Conservation (phyloP, 1,140 invertebrate genomes). For the Trichomalopsis sarcophagae region DNA sequence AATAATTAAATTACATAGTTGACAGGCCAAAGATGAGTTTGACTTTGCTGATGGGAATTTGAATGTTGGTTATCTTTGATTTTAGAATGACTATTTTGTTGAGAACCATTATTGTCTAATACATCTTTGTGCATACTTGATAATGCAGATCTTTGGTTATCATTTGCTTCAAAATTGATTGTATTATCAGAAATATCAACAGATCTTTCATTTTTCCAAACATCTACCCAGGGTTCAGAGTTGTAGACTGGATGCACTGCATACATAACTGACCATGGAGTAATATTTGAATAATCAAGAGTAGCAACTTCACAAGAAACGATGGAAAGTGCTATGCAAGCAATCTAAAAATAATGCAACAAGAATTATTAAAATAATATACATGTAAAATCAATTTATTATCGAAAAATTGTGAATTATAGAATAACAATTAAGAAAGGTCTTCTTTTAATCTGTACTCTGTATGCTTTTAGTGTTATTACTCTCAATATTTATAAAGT, state of each 20-base stretch:
- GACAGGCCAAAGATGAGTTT: neutral
- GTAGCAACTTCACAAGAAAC: conserved; percentile 43
- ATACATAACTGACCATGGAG: conserved; percentile 53
- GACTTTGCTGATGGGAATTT: neutral
- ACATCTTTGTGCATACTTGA: conserved; percentile 21
- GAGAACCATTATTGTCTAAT: conserved; percentile 32
- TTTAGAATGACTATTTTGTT: conserved; percentile 28
- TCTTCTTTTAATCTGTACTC: no score
- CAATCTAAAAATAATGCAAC: conserved; percentile 16
- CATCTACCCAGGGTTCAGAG: conserved; percentile 51
- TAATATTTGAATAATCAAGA: conserved; percentile 50
- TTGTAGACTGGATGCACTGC: conserved; percentile 53
- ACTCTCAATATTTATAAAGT: no score
- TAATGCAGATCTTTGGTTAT: conserved; percentile 2
- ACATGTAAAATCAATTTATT: neutral
- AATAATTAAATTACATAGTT: conserved; percentile 46
- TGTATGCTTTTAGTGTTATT: no score
- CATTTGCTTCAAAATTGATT: neutral
- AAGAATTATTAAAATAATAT: conserved; percentile 10
- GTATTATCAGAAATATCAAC: conserved; percentile 35
- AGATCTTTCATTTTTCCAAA: conserved; percentile 48
- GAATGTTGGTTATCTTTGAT: neutral
- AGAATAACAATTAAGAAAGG: neutral
- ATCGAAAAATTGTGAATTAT: conserved; percentile 25
- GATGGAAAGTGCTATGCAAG: conserved; percentile 1